Percentiles rank a stretch among this genome's conserved stretches.
phyloP scores from a whole-genome alignment of 2,888 invertebrate species.

The Nymphalis polychloros region DNA sequence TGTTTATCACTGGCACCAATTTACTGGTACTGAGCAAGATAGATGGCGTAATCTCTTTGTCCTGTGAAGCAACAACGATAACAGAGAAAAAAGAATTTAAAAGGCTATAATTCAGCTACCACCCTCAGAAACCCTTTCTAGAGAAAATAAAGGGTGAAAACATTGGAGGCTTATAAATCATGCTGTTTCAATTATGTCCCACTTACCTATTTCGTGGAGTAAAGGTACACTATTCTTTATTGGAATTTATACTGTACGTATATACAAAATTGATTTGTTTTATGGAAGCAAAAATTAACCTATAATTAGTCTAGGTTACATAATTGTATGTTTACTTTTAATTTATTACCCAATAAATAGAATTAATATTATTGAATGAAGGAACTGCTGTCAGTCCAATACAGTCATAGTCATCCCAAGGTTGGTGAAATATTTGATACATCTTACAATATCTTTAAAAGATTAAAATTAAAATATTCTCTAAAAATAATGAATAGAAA shows the following conservation, averaged over 20 bases:
- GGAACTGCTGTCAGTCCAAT: no score
- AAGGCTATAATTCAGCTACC: constrained; percentile 68
- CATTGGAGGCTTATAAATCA: constrained; percentile 57
- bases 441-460: no score
- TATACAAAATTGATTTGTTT: no score
- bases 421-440: no score
- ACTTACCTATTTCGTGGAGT: constrained; percentile 48
- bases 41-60: constrained; percentile 74
- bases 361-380: no score
- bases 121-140: constrained; percentile 58
- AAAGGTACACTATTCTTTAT: constrained; percentile 24
- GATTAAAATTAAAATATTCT: no score
- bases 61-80: constrained; percentile 66
- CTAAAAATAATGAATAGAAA: no score
- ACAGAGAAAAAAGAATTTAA: constrained; percentile 74
- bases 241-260: constrained; percentile 7
- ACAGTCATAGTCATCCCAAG: no score
- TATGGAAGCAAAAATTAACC: no score
- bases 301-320: no score
- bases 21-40: constrained; percentile 58
- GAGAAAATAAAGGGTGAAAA: constrained; percentile 41
- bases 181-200: constrained; percentile 66
- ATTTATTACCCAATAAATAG: no score
- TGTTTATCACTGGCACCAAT: constrained; percentile 55
- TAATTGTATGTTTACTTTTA: no score